Percentiles rank a stretch among this genome's conserved stretches.
Conservation (phyloP, 1,140 invertebrate genomes). For the Penaeus japonicus region DNA sequence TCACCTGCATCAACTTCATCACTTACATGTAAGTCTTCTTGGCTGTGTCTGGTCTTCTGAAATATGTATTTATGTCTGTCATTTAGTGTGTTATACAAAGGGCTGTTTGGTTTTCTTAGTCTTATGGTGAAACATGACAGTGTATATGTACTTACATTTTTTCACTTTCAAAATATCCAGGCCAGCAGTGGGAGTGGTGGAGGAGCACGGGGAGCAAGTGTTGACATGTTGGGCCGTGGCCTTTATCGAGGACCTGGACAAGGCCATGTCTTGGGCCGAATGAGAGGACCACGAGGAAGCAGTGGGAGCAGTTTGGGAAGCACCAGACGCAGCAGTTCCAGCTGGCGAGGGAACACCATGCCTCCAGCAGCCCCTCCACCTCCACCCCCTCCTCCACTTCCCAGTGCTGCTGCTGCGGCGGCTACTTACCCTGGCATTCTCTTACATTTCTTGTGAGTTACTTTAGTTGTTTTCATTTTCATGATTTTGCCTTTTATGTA, state of each 20-base stretch:
- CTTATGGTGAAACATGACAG: background rate
- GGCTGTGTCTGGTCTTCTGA: background rate
- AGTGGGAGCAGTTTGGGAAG: conserved; percentile 32
- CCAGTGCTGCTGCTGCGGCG: conserved; percentile 51
- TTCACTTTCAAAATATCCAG: conserved; percentile 1
- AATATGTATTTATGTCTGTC: background rate
- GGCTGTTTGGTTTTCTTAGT: background rate
- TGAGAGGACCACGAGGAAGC: conserved; percentile 47
- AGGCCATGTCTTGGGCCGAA: conserved; percentile 45
- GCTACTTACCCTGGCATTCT: conserved; percentile 54
- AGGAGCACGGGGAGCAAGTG: conserved; percentile 33
- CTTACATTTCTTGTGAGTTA: conserved; percentile 51
- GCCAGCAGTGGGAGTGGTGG: conserved; percentile 43
- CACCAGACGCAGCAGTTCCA: conserved; percentile 42
- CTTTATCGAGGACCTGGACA: conserved; percentile 41
- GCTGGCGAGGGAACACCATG: conserved; percentile 48
- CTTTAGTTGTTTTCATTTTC: background rate
- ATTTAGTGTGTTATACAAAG: background rate
- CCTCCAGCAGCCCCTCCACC: conserved; percentile 44
- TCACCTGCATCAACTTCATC: conserved; percentile 52
- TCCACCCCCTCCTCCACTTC: conserved; percentile 43
- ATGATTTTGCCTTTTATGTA: background rate
- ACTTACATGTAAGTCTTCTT: conserved; percentile 42
- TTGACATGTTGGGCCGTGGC: conserved; percentile 49
- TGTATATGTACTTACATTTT: background rate